These are phyloP conservation scores for Adelognathus sp. DNA, from an alignment of 2,888 invertebrate species.

Conservation along the genomic window DNA sequence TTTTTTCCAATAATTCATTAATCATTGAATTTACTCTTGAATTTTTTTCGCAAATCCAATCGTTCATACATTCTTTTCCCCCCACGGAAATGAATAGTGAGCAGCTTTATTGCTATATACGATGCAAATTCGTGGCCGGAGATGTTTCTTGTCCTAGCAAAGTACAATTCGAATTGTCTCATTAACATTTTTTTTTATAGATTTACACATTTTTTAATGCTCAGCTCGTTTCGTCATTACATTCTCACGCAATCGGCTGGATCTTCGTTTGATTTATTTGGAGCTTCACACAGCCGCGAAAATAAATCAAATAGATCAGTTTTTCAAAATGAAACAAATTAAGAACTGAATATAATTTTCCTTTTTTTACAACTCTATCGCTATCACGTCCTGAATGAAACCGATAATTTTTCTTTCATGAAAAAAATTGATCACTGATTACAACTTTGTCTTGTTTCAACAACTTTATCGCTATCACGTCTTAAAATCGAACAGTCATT, in stretches of 20 bases:
- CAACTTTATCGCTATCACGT: constrained; percentile 24
- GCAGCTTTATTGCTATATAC: constrained; percentile 68
- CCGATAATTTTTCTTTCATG: constrained; percentile 54
- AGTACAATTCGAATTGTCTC: constrained; percentile 37
- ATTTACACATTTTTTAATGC: constrained; percentile 51
- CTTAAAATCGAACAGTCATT: constrained; percentile 57
- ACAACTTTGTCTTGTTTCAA: neutral
- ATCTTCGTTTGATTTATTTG: constrained; percentile 18
- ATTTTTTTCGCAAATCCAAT: neutral
- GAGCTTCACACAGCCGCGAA: neutral
- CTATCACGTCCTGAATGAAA: constrained; percentile 45
- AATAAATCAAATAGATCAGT: neutral
- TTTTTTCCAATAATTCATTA: neutral
- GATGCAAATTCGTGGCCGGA: constrained; percentile 55
- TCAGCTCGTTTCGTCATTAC: constrained; percentile 57
- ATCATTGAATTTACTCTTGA: neutral
- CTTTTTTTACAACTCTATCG: neutral
- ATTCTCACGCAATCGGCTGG: constrained; percentile 44
- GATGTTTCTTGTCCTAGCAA: constrained; percentile 61
- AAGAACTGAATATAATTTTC: neutral
- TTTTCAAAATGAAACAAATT: constrained; percentile 30
- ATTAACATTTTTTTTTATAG: constrained; percentile 26
- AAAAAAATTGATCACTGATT: constrained; percentile 15
- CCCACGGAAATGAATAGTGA: constrained; percentile 54
- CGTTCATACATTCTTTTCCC: constrained; percentile 5